phyloP scores from a whole-genome alignment of 2,888 invertebrate species.

The Aromia moschata region DNA sequence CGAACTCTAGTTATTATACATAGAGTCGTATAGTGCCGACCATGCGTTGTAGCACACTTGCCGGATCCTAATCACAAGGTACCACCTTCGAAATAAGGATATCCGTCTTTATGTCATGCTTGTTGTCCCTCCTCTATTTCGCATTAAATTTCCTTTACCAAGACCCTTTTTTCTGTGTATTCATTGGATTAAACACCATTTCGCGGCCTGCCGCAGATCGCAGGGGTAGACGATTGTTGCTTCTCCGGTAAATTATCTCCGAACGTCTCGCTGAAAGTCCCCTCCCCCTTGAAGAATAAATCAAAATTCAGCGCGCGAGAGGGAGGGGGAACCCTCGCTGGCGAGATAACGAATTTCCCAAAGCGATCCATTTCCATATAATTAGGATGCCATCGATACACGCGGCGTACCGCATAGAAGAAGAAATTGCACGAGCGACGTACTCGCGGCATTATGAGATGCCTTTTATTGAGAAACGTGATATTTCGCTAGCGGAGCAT shows the following conservation, averaged over 20 bases:
- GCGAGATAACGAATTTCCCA: constrained; percentile 45
- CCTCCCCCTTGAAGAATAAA: constrained; percentile 38
- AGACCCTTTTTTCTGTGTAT: too few species aligned
- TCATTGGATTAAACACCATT: too few species aligned
- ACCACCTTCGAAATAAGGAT: too few species aligned
- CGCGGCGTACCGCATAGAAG: constrained; percentile 25
- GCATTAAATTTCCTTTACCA: too few species aligned
- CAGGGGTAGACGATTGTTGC: constrained; percentile 38
- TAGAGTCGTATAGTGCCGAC: too few species aligned
- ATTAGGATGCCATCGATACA: constrained; percentile 46
- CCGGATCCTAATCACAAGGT: too few species aligned
- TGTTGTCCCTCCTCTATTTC: too few species aligned
- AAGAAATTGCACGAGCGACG: constrained; percentile 32
- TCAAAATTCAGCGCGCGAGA: constrained; percentile 42
- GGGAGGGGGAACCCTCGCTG: too few species aligned
- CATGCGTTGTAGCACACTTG: too few species aligned
- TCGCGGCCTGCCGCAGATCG: too few species aligned
- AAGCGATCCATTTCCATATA: constrained; percentile 53
- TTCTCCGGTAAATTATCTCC: constrained; percentile 42
- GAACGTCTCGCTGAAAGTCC: constrained; percentile 41
- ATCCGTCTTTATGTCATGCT: too few species aligned
- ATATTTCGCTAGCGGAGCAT: background rate
- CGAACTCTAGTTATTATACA: too few species aligned
- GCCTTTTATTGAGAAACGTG: constrained; percentile 10
- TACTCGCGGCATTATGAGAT: constrained; percentile 30